phyloP scores from a whole-genome alignment of 2,113 vertebrate species.

The Manacus vitellinus region DNA sequence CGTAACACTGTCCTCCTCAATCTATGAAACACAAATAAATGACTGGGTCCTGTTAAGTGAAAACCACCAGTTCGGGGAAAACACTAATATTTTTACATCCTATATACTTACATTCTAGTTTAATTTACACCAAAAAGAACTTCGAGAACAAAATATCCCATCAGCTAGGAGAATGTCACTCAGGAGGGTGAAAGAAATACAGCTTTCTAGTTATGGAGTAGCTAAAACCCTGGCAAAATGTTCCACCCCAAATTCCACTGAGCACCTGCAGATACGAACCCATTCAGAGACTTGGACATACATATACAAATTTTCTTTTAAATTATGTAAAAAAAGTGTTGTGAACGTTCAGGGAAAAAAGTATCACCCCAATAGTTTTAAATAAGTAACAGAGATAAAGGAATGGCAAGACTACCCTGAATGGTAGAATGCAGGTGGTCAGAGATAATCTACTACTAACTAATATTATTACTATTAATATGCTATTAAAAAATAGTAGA shows the following conservation, averaged over 20 bases:
- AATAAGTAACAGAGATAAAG: background rate
- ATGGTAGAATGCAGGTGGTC: background rate
- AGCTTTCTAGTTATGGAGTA: background rate
- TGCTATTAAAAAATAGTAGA: background rate
- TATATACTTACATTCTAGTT: background rate
- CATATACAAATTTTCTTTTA: background rate
- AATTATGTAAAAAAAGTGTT: background rate
- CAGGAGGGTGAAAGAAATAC: background rate
- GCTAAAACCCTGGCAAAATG: background rate
- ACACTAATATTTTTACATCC: background rate
- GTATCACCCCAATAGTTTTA: background rate
- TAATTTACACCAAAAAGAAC: background rate
- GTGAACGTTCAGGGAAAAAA: background rate
- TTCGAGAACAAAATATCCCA: background rate
- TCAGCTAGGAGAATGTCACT: background rate
- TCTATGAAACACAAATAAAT: background rate
- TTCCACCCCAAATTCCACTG: background rate
- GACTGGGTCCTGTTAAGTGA: background rate
- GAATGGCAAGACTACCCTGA: background rate
- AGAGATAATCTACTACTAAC: background rate
- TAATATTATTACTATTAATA: too few relatives aligned
- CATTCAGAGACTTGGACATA: background rate
- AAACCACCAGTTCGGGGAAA: background rate
- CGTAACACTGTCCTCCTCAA: background rate
- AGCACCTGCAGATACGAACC: background rate